These are phyloP conservation scores for Danionella cerebrum DNA, from an alignment of 2,113 vertebrate genomes.

Conservation along the genomic window DNA sequence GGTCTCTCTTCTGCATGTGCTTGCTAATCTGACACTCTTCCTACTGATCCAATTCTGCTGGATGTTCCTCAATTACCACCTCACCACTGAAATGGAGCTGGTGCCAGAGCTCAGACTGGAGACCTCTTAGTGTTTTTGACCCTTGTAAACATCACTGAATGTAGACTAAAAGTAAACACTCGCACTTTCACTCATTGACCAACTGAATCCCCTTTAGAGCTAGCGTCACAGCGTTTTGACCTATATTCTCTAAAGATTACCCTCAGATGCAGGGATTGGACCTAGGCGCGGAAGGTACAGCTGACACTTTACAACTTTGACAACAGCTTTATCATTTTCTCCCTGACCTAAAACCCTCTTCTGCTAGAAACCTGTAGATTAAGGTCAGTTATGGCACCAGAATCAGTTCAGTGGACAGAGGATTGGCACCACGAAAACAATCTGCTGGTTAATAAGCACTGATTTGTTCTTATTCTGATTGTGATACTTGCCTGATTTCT, in stretches of 20 bases:
- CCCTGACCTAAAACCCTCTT: not conserved
- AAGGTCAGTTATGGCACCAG: not conserved
- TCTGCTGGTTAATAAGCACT: not conserved
- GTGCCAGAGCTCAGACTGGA: not conserved
- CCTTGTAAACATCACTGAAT: too few relatives aligned
- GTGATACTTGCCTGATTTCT: not conserved
- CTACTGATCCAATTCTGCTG: conserved; percentile 6
- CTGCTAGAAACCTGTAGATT: not conserved
- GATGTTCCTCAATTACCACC: conserved; percentile 1
- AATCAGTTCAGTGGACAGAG: not conserved
- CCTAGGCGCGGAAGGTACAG: too few relatives aligned
- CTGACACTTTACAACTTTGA: too few relatives aligned
- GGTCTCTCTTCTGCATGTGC: conserved; percentile 13
- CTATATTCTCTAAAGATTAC: too few relatives aligned
- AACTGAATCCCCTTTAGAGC: too few relatives aligned
- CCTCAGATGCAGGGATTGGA: too few relatives aligned
- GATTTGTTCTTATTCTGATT: not conserved
- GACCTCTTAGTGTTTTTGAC: not conserved
- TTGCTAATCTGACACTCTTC: not conserved
- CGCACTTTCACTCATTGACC: too few relatives aligned
- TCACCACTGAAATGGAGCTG: not conserved
- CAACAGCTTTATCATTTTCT: not conserved
- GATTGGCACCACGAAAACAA: not conserved
- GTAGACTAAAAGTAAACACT: not conserved
- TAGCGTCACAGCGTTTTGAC: too few relatives aligned